Evolutionary conservation across 2,888 invertebrate species (phyloP).

Genomic region (Drosophila picticornis): DNA sequence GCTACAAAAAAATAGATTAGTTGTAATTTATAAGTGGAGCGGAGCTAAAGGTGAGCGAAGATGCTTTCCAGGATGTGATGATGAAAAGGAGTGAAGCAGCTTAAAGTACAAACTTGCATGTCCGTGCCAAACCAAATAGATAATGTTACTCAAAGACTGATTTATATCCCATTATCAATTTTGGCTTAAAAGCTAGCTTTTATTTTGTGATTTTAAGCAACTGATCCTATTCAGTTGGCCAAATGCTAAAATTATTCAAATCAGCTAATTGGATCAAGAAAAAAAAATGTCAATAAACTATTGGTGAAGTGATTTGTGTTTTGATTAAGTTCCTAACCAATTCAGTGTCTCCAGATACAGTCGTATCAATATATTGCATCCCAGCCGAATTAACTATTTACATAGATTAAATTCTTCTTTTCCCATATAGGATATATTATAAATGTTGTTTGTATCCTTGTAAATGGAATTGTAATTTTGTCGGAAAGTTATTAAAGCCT

Average conservation of each 20-base stretch:
- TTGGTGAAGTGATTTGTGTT: neutral
- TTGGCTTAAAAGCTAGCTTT: rapidly evolving
- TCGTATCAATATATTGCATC: neutral
- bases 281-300: neutral
- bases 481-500: neutral
- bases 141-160: neutral
- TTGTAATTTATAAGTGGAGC: slow-evolving; percentile 30
- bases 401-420: rapidly evolving
- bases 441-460: too few relatives aligned
- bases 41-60: neutral
- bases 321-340: neutral
- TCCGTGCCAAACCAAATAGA: neutral
- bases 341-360: too few relatives aligned
- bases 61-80: neutral
- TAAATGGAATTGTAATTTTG: too few relatives aligned
- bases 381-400: neutral
- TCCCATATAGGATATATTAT: too few relatives aligned
- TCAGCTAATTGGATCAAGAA: neutral
- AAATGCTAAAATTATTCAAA: neutral
- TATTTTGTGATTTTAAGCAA: neutral
- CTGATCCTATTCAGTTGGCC: neutral
- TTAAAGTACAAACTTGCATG: neutral
- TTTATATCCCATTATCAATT: neutral
- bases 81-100: neutral
- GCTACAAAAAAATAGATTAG: slow-evolving; percentile 51